These are phyloP conservation scores for Artemia sinica DNA, from an alignment of 2,888 invertebrate species.

Conservation along the genomic window DNA sequence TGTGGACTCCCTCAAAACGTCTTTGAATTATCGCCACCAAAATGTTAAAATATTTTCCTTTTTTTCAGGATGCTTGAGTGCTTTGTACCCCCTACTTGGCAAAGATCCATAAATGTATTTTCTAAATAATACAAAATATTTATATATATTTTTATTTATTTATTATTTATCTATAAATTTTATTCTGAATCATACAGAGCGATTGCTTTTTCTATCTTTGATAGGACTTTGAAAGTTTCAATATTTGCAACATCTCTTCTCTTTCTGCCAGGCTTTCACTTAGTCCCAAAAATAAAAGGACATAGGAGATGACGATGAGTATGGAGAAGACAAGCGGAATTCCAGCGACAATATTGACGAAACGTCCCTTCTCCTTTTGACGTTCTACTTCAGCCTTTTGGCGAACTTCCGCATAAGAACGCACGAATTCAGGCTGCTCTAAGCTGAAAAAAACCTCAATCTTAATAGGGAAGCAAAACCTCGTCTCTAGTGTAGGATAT, in stretches of 20 bases:
- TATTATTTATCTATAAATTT: too few species aligned
- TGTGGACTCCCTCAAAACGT: too few species aligned
- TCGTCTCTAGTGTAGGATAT: too few species aligned
- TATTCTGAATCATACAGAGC: too few species aligned
- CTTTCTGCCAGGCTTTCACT: not conserved
- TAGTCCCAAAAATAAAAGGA: not conserved
- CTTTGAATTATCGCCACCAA: too few species aligned
- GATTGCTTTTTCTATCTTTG: too few species aligned
- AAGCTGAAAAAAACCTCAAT: too few species aligned
- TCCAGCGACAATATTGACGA: not conserved
- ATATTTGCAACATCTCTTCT: not conserved
- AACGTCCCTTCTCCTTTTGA: not conserved
- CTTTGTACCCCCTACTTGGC: constrained; percentile 21
- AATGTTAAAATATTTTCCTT: not conserved
- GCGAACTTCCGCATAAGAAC: not conserved
- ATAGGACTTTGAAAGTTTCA: too few species aligned
- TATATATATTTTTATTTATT: too few species aligned
- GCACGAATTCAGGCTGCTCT: not conserved
- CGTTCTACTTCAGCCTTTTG: not conserved
- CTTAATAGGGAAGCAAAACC: too few species aligned
- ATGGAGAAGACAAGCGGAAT: not conserved
- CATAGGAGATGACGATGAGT: not conserved
- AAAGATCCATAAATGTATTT: not conserved
- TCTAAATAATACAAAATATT: too few species aligned
- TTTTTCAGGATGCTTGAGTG: constrained; percentile 20